Evolutionary conservation across 2,888 invertebrate species (phyloP), one percentile per base, ranked within the genome.

Genomic region (Polyommatus iphigenia): DNA sequence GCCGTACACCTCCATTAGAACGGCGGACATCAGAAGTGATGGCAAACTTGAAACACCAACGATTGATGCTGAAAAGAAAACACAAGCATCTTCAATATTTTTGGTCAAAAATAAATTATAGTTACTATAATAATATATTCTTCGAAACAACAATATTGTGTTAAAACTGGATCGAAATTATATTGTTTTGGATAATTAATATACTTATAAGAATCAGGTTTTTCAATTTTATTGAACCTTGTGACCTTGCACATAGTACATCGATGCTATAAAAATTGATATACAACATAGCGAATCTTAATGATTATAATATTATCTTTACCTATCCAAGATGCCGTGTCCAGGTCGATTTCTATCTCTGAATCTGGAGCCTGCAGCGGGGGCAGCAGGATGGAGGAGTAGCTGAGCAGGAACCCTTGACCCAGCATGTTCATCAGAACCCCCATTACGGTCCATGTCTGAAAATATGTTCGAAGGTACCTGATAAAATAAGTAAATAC

Each of bases 311-410:
- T 15, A 10, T 62, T 62, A 10, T 20, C 20, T 24, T 67, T 75
- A 75, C 75, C 75, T 29, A 75, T 75, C 54, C 50, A 54, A 7
- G 75, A 75, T 15, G 50, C 50, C 15, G 75, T 75, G 13, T 75
- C 50, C 18, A 75, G 8, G 36, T 59, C 76, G 0, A 76, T 59
- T 36, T 62, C 10, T 59, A 76, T 57, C 18, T 50, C 32, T 36
- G 76, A 59, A 32, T 76, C 41, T 6, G 59, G 76, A 76, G 57
- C 32, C 36, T 36, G 32, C 4, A 76, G 54, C 5, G 76, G 24
- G 15, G 95, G 95, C 59, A 95, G 84, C 59, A 95, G 84, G 8
- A 95, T 89, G 1, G 95, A 95, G 3, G 95, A 94, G 83, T 94
- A 95, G 0, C 95, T 95, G 83, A 89, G 85, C 72, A 86, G 85